Evolutionary conservation across 2,888 invertebrate genomes (phyloP).

Genomic region (Leptinotarsa haldemani): DNA sequence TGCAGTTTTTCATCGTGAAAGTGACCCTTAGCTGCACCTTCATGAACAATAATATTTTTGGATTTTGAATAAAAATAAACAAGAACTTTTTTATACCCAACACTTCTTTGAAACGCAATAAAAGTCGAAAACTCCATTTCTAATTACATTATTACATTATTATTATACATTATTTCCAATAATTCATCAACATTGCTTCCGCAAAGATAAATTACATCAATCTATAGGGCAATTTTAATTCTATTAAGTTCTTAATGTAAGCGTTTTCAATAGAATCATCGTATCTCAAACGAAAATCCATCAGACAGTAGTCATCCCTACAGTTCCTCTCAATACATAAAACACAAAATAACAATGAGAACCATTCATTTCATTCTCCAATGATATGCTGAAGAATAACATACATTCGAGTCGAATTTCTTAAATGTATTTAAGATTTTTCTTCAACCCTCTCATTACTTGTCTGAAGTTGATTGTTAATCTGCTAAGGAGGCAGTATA

Average conservation of each 20-base stretch:
- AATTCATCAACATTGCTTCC: constrained; percentile 14
- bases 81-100: too few species aligned
- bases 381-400: too few species aligned
- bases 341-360: background rate
- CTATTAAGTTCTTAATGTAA: constrained; percentile 23
- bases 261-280: constrained; percentile 25
- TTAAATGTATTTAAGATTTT: background rate
- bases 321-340: constrained; percentile 3
- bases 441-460: background rate
- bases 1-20: too few species aligned
- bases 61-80: too few species aligned
- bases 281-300: constrained; percentile 2
- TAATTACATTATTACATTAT: too few species aligned
- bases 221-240: constrained; percentile 28
- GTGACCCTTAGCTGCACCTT: too few species aligned
- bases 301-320: background rate
- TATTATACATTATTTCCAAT: constrained; percentile 18
- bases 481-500: background rate
- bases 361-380: too few species aligned
- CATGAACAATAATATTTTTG: too few species aligned
- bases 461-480: background rate
- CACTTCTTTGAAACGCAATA: background rate
- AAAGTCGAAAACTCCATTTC: constrained; percentile 3
- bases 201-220: constrained; percentile 16
- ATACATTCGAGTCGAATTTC: too few species aligned